phyloP scores from a whole-genome alignment of 2,888 invertebrate genomes.

The Diachrysia chrysitis region DNA sequence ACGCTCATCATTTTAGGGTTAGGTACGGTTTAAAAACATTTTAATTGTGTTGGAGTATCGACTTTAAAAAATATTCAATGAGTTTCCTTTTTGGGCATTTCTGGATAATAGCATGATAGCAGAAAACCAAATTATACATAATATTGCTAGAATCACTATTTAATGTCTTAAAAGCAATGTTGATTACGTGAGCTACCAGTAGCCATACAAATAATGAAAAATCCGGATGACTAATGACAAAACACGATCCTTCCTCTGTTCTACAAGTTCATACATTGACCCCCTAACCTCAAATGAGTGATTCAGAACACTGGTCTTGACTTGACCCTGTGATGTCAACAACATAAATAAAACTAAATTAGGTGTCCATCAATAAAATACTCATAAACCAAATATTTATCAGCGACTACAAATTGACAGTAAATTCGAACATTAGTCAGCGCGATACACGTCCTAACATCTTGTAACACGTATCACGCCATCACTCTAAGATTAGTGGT shows the following conservation, averaged over 20 bases:
- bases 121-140: background rate
- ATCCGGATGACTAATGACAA: background rate
- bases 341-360: constrained; percentile 22
- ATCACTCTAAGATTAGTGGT: constrained; percentile 54
- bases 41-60: constrained; percentile 1
- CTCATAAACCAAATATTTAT: constrained; percentile 9
- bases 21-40: constrained; percentile 11
- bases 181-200: background rate
- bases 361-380: constrained; percentile 16
- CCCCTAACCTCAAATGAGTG: background rate
- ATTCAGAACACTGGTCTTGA: background rate
- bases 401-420: constrained; percentile 48
- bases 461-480: constrained; percentile 35
- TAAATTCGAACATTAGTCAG: constrained; percentile 55
- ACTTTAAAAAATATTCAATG: background rate
- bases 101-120: background rate
- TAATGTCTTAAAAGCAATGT: background rate
- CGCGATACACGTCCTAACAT: constrained; percentile 43
- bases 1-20: constrained; percentile 45
- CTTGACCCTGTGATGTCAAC: background rate
- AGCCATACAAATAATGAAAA: background rate
- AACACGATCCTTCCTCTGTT: background rate
- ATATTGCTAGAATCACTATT: background rate
- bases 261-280: background rate
- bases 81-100: background rate